Conservation (phyloP, 1,140 invertebrate genomes). For the Streblospio benedicti region DNA sequence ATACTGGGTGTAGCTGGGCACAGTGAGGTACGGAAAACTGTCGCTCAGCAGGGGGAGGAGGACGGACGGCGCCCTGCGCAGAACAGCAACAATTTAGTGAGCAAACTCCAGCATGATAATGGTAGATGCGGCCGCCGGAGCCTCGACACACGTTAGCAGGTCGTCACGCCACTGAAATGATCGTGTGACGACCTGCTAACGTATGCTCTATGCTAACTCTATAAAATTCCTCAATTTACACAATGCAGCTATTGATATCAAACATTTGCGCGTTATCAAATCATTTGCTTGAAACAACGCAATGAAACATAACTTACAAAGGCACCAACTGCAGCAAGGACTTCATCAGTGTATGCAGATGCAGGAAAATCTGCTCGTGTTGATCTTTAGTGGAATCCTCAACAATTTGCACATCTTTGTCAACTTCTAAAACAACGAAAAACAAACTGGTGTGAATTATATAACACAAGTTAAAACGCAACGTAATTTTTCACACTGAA, state of each 20-base stretch:
- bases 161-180: too few relatives aligned
- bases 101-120: background rate
- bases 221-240: background rate
- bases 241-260: background rate
- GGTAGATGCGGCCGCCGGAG: background rate
- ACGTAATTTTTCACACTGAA: background rate
- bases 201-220: background rate
- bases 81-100: conserved; percentile 19
- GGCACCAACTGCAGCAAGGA: conserved; percentile 55
- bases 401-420: conserved; percentile 17
- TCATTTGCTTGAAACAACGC: background rate
- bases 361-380: conserved; percentile 45
- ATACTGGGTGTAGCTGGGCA: conserved; percentile 50
- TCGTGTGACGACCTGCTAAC: background rate
- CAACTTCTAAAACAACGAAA: conserved; percentile 1
- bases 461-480: background rate
- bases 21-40: conserved; percentile 60
- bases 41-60: conserved; percentile 50
- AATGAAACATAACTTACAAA: conserved; percentile 50
- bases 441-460: background rate
- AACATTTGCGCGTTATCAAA: background rate
- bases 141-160: too few relatives aligned
- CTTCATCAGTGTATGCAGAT: conserved; percentile 54
- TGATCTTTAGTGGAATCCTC: conserved; percentile 33
- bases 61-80: conserved; percentile 52